Evolutionary conservation across 2,888 invertebrate species (phyloP).

Genomic region (Erebia ligea): DNA sequence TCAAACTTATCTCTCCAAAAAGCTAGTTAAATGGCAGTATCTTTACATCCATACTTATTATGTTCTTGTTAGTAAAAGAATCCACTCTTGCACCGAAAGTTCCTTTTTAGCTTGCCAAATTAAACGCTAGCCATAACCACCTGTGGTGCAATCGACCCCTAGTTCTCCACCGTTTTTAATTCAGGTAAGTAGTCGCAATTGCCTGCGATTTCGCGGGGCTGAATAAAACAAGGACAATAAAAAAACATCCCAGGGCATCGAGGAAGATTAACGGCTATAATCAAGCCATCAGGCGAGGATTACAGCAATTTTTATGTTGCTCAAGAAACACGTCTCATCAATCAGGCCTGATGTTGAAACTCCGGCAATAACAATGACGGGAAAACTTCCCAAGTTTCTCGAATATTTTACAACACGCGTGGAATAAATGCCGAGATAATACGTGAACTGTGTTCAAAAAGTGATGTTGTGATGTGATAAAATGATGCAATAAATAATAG

Average conservation of each 20-base stretch:
- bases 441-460: conserved; percentile 37
- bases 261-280: conserved; percentile 76
- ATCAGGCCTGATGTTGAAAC: conserved; percentile 59
- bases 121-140: too few relatives aligned
- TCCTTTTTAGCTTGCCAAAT: too few relatives aligned
- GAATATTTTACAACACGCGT: conserved; percentile 46
- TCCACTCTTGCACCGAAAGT: too few relatives aligned
- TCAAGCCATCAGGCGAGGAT: conserved; percentile 78
- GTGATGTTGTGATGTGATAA: background rate
- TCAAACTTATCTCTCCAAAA: too few relatives aligned
- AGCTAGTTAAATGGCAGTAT: too few relatives aligned
- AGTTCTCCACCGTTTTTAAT: conserved; percentile 62
- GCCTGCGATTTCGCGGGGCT: conserved; percentile 64
- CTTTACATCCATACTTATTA: too few relatives aligned
- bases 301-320: conserved; percentile 75
- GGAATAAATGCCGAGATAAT: conserved; percentile 62
- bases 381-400: conserved; percentile 47
- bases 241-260: conserved; percentile 53
- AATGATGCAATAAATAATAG: background rate
- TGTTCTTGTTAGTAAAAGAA: too few relatives aligned
- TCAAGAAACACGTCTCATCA: conserved; percentile 49
- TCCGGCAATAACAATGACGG: conserved; percentile 66
- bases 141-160: background rate
- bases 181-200: conserved; percentile 72
- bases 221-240: conserved; percentile 71